Conservation (phyloP, 2,113 vertebrate genomes). For the Melanostigma gelatinosum region DNA sequence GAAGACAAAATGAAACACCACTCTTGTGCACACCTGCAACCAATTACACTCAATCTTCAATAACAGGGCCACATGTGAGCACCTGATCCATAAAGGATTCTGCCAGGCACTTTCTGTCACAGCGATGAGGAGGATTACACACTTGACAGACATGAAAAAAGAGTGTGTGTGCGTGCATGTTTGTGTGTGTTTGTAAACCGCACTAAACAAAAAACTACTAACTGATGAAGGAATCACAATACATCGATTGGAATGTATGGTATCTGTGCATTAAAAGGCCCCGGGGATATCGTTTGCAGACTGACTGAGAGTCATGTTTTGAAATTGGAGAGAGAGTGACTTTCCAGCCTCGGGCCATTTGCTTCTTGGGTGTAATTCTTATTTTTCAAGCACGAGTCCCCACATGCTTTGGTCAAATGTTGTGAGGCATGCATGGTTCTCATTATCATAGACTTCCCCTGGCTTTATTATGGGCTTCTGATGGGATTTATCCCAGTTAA, state of each 20-base stretch:
- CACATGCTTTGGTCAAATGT: conserved; percentile 7
- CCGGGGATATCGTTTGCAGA: neutral
- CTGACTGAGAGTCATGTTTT: conserved; percentile 15
- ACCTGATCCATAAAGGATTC: conserved; percentile 43
- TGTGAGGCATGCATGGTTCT: conserved; percentile 21
- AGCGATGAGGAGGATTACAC: conserved; percentile 22
- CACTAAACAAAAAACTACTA: neutral
- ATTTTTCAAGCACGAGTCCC: conserved; percentile 25
- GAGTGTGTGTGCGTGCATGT: neutral
- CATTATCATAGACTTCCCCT: conserved; percentile 7
- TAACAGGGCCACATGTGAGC: conserved; percentile 13
- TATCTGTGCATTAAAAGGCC: conserved; percentile 16
- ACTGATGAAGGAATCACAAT: neutral
- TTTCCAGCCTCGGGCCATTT: neutral
- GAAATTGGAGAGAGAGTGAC: conserved; percentile 1
- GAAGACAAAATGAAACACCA: conserved; percentile 42
- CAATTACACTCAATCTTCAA: conserved; percentile 52
- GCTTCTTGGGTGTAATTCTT: neutral
- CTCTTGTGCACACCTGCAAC: conserved; percentile 58
- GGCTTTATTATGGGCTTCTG: conserved; percentile 2
- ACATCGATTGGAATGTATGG: conserved; percentile 21
- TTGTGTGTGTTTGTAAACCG: neutral
- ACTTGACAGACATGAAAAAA: conserved; percentile 13
- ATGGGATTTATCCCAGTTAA: conserved; percentile 41
- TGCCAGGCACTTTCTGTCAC: conserved; percentile 35